Base-by-base conservation (phyloP, 2,888 invertebrate genomes). In the Chrysolina oricalcia region DNA sequence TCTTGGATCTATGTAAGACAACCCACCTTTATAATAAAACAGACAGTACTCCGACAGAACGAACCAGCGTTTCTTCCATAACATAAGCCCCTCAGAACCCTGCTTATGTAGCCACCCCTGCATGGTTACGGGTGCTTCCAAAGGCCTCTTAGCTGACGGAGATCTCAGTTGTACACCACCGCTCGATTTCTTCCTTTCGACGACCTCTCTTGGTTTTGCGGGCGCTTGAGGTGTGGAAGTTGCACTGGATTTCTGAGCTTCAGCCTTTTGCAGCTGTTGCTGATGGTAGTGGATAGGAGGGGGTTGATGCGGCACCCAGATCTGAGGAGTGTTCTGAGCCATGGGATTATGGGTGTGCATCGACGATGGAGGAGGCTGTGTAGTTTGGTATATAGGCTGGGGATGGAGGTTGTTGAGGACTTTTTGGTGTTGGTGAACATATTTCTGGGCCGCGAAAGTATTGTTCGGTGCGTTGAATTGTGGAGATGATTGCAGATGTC, bases 21-120 rank as follows among this genome's bases (percentile, higher is more conserved):
- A 89, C 90, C 90, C 88, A 96, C 96, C 94, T 92, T 98, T 97
- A 89, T 98, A 98, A 87, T 97, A 97, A 90, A 97, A 98, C 77
- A 98, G 91, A 86, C 97, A 97, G 88, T 96, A 97, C 87, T 98
- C 97, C 41, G 97, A 95, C 72, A 98, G 90, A 53, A 98, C 97
- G 90, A 97, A 97, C 97, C 97, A 98, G 76, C 97, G 92, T 87
- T 96, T 96, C 87, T 97, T 95, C 97, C 98, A 98, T 56, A 97
- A 93, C 92, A 97, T 97, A 3, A 98, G 90, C 9, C 97, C 97
- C 85, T 97, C 96, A 46, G 96, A 96, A 70, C 97, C 97, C 90
- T 97, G 96, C 87, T 97, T 97, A 88, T 96, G 95, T 66, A 98
- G 90, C 94, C 97, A 96, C 21, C 97, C 97, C 81, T 96, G 93